Evolutionary conservation across 2,797 vertebrate species (phyloP).

Genomic region (Falco biarmicus): DNA sequence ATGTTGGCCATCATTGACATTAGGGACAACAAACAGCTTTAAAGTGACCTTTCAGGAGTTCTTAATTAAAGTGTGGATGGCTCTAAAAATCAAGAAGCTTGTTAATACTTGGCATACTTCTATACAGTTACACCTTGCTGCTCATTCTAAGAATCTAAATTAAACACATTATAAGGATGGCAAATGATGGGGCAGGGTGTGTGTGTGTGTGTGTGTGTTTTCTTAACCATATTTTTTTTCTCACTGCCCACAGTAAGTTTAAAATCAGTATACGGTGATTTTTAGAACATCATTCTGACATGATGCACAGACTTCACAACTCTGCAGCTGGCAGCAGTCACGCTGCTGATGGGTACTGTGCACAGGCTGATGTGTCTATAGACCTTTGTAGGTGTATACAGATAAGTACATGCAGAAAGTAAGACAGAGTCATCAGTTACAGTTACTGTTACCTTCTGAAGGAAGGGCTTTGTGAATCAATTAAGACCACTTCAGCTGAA

Average conservation of each 20-base stretch:
- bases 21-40: neutral
- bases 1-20: neutral
- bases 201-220: neutral
- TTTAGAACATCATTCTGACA: neutral
- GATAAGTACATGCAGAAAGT: neutral
- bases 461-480: neutral
- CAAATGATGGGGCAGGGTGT: fast-evolving
- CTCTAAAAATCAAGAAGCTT: neutral
- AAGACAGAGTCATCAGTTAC: neutral
- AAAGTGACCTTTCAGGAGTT: neutral
- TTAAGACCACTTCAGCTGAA: neutral
- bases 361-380: neutral
- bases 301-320: neutral
- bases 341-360: neutral
- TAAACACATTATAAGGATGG: neutral
- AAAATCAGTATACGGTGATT: neutral
- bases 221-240: neutral
- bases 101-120: neutral
- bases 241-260: neutral
- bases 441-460: neutral
- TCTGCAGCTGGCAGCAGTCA: neutral
- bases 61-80: neutral
- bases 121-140: neutral
- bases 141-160: neutral
- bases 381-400: neutral